Percentiles rank a stretch among this genome's conserved stretches.
Conservation (phyloP, 2,888 invertebrate species). For the Drosophila formosana region DNA sequence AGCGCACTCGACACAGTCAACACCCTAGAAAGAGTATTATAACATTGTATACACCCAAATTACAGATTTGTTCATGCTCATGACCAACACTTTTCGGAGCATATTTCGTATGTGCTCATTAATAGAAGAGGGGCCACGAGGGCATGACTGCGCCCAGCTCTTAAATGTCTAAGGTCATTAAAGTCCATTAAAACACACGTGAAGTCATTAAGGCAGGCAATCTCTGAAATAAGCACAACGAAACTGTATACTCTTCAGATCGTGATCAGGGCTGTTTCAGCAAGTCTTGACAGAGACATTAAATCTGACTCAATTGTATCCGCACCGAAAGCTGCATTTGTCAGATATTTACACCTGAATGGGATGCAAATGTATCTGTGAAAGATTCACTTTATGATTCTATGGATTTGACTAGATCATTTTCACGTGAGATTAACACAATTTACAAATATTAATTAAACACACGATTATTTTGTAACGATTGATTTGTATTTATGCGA, state of each 20-base stretch:
- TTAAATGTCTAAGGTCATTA: conserved; percentile 1
- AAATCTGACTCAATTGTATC: not conserved
- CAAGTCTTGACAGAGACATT: not conserved
- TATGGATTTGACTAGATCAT: too few species aligned
- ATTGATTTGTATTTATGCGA: not conserved
- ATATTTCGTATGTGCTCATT: not conserved
- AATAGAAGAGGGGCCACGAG: not conserved
- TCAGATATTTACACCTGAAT: too few species aligned
- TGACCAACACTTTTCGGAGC: too few species aligned
- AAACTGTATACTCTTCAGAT: not conserved
- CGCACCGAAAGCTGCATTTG: too few species aligned
- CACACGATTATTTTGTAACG: not conserved
- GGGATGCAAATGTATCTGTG: too few species aligned
- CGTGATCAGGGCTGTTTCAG: not conserved
- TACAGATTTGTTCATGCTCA: too few species aligned
- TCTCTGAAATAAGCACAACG: not conserved
- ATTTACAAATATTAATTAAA: too few species aligned
- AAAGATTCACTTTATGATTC: too few species aligned
- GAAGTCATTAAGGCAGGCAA: not conserved
- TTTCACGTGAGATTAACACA: too few species aligned
- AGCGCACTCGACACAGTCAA: not conserved
- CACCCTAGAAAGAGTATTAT: too few species aligned
- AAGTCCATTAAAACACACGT: not conserved
- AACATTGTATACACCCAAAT: too few species aligned
- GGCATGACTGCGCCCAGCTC: conserved; percentile 1